Conservation (phyloP, 2,888 invertebrate species). For the Drosophila dives region DNA sequence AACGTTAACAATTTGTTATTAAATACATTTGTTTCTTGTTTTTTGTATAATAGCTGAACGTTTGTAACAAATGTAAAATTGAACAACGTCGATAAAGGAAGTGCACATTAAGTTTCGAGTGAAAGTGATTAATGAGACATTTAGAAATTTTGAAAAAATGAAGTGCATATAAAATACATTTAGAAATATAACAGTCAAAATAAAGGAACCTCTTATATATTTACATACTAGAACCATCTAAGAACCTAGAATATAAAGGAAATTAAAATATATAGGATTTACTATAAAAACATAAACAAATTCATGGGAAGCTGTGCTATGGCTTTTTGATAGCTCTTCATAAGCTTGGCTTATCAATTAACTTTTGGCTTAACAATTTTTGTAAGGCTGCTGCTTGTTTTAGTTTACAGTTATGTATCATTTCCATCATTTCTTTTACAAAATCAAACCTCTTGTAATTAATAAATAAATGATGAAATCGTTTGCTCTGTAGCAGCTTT, state of each 20-base stretch:
- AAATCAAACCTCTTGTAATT: background rate
- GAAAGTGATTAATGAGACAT: conserved; percentile 50
- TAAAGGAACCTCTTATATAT: conserved; percentile 55
- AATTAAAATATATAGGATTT: conserved; percentile 29
- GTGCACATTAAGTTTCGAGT: conserved; percentile 50
- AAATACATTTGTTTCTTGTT: conserved; percentile 42
- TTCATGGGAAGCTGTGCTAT: conserved; percentile 73
- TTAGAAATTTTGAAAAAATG: conserved; percentile 63
- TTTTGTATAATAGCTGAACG: conserved; percentile 42
- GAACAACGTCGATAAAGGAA: conserved; percentile 77
- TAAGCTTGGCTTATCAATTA: conserved; percentile 79
- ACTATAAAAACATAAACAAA: conserved; percentile 55
- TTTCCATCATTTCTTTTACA: conserved; percentile 11
- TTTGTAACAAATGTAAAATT: conserved; percentile 73
- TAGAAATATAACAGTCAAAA: conserved; percentile 70
- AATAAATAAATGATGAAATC: conserved; percentile 9
- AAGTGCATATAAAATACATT: conserved; percentile 54
- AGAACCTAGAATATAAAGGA: conserved; percentile 29
- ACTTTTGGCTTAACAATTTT: conserved; percentile 75
- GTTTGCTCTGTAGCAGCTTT: conserved; percentile 43
- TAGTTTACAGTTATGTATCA: conserved; percentile 19
- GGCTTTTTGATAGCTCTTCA: conserved; percentile 58
- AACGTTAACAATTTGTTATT: conserved; percentile 78
- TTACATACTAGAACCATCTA: conserved; percentile 53
- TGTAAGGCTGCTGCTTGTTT: conserved; percentile 72